Percentiles rank a stretch among this genome's conserved stretches.
Evolutionary conservation across 2,888 invertebrate genomes (phyloP).

Genomic region (Ichneumoninae sp.): DNA sequence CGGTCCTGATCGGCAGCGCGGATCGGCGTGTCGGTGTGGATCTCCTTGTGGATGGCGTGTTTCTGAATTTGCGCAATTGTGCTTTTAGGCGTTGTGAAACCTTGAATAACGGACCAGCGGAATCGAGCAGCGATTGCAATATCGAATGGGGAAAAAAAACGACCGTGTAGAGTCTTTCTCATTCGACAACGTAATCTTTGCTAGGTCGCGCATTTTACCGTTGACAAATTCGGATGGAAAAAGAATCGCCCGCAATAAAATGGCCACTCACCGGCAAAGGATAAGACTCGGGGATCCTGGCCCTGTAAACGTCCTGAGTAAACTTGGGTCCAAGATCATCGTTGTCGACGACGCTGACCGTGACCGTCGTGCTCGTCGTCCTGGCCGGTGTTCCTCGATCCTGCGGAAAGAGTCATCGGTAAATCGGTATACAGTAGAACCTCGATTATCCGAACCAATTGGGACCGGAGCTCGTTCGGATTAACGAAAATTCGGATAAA

Average conservation of each 20-base stretch:
- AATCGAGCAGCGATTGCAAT: too few species aligned
- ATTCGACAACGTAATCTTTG: too few species aligned
- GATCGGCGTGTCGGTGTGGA: constrained; percentile 90
- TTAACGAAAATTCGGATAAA: too few species aligned
- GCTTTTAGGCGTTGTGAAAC: not conserved
- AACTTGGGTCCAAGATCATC: constrained; percentile 94
- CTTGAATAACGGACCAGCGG: not conserved
- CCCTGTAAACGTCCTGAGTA: constrained; percentile 91
- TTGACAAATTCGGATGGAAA: too few species aligned
- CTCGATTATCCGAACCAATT: too few species aligned
- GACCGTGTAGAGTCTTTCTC: too few species aligned
- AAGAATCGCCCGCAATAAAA: too few species aligned
- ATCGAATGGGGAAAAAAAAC: too few species aligned
- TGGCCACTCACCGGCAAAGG: constrained; percentile 89
- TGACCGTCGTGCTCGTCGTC: constrained; percentile 90
- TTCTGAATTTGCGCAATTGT: constrained; percentile 85
- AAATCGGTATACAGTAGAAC: not conserved
- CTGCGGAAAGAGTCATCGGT: constrained; percentile 82
- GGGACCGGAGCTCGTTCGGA: too few species aligned
- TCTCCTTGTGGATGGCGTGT: constrained; percentile 88
- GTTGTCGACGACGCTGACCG: constrained; percentile 90
- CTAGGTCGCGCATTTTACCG: too few species aligned
- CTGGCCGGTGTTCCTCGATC: constrained; percentile 93
- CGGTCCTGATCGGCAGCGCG: constrained; percentile 92
- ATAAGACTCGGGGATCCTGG: constrained; percentile 93